These are phyloP conservation scores for Thyatira batis DNA, from an alignment of 2,888 invertebrate genomes.

Conservation along the genomic window DNA sequence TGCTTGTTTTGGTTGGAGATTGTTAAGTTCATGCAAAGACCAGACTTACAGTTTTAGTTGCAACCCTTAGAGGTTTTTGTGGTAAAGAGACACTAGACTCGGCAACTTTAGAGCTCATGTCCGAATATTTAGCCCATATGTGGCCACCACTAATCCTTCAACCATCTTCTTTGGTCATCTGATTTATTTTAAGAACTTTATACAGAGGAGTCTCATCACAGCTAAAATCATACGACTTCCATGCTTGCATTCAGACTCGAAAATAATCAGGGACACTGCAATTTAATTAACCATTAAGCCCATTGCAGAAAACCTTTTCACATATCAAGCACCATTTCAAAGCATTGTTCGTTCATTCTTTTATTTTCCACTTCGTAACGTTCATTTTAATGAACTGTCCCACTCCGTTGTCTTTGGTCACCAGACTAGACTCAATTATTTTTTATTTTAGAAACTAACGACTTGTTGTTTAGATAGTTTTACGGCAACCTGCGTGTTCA, in stretches of 20 bases:
- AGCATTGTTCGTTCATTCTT: not conserved
- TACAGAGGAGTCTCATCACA: too few species aligned
- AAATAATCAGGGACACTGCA: not conserved
- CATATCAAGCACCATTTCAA: not conserved
- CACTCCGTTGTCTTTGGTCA: not conserved
- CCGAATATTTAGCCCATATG: too few species aligned
- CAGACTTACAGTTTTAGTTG: too few species aligned
- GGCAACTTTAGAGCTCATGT: too few species aligned
- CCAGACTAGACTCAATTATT: conserved; percentile 8
- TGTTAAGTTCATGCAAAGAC: not conserved
- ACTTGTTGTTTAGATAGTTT: conserved; percentile 9
- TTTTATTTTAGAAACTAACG: conserved; percentile 11
- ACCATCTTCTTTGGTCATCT: too few species aligned
- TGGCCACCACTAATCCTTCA: too few species aligned
- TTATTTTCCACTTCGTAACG: not conserved
- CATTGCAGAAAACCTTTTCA: not conserved
- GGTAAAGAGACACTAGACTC: too few species aligned
- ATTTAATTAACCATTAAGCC: not conserved
- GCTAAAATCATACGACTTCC: too few species aligned
- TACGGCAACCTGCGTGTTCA: not conserved
- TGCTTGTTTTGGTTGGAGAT: not conserved
- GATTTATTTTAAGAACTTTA: too few species aligned
- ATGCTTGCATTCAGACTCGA: not conserved
- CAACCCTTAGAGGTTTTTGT: too few species aligned
- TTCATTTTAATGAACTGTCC: conserved; percentile 12